Evolutionary conservation across 2,888 invertebrate species (phyloP), one percentile per base, ranked within the genome.

Genomic region (Tetragnatha montana): DNA sequence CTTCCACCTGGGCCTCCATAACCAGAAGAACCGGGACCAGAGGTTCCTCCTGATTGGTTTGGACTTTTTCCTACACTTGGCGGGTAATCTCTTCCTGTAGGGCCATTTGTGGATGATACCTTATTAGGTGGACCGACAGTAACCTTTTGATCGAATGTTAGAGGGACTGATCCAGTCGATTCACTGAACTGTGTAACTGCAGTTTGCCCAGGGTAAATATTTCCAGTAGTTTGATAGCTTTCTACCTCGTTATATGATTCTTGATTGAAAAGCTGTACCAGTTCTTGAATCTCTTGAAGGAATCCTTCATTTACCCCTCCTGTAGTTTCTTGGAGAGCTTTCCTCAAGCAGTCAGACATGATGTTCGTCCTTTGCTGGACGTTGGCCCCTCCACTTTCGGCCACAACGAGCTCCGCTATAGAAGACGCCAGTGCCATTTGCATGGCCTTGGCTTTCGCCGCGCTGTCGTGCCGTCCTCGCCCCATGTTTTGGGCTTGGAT

Each of bases 361-460:
- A 21, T 51, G 3, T n/a, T 51, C 4, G 78, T 78, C 19, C 19
- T 50, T 21, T 14, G 8, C 21, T 50, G 50, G 14, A 85, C 22
- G 12, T 78, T 51, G 8, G n/a, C 17, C 8, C 47, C 78, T 50
- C 19, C 19, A 19, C 78, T 78, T 6, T 78, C 78, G 17, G 19
- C 51, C 12, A 78, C 10, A 10, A 51, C 51, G 10, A 78, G 60
- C 21, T 78, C 78, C 14, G 78, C 78, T 78, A 78, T 78, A 0
- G 78, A 50, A 19, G 78, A 78, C 3, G 51, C 78, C 10, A 78
- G 49, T 50, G 78, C 78, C n/a, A 78, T 17, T n/a, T 78, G 78
- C 78, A 78, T 78, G 8, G 78, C 78, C 19, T 78, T 78, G 50
- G 21, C 60, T 51, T 78, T 78, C 8, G 78, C 78, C 19, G 50